Conservation (phyloP, 2,797 vertebrate species). For the Anableps anableps region DNA sequence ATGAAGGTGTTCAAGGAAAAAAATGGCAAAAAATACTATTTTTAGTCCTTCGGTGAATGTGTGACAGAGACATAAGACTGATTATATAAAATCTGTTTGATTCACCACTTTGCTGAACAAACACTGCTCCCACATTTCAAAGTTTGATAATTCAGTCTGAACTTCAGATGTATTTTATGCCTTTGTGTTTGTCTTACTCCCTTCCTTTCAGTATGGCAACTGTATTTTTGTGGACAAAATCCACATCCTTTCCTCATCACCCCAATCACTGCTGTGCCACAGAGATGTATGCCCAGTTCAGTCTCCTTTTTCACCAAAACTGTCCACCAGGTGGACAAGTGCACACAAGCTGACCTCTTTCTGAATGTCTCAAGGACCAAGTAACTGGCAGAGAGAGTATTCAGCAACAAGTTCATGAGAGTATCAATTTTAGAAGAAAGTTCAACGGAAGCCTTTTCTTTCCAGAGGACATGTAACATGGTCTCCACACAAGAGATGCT, state of each 20-base stretch:
- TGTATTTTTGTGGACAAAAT: too few species aligned
- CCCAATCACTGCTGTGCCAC: background rate
- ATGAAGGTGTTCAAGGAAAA: background rate
- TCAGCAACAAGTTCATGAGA: background rate
- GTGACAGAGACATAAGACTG: background rate
- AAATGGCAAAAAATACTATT: background rate
- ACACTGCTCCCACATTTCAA: background rate
- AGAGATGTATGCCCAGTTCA: background rate
- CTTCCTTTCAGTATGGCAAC: too few species aligned
- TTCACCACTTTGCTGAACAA: background rate
- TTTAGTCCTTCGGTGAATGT: conserved; percentile 4
- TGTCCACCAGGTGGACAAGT: background rate
- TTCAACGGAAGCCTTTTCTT: background rate
- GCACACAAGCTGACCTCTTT: background rate
- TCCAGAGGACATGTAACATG: background rate
- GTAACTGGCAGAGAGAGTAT: background rate
- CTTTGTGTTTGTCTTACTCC: background rate
- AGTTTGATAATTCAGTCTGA: background rate
- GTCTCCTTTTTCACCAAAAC: background rate
- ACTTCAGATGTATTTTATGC: background rate
- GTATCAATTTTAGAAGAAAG: background rate
- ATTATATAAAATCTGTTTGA: background rate
- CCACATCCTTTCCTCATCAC: background rate
- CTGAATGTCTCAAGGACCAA: background rate
- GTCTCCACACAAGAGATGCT: background rate